These are phyloP conservation scores for rat (Rattus norvegicus) DNA, from an alignment of 2,113 vertebrate species.

Conservation along the genomic window DNA sequence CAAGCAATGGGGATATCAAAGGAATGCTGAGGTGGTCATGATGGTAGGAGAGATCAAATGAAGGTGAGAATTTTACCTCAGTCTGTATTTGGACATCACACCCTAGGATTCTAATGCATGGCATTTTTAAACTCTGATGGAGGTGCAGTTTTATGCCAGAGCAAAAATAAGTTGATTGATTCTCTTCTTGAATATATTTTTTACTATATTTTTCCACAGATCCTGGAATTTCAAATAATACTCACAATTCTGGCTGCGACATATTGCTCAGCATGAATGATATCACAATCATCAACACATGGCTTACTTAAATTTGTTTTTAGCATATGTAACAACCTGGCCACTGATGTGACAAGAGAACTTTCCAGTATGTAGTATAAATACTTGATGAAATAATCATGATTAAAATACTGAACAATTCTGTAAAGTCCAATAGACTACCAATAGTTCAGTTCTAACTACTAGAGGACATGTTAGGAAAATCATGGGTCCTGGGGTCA, in stretches of 20 bases:
- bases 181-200: not conserved
- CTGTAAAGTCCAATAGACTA: not conserved
- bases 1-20: not conserved
- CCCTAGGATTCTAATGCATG: not conserved
- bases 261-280: not conserved
- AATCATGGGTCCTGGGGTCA: not conserved
- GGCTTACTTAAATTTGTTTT: not conserved
- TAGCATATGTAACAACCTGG: not conserved
- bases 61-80: not conserved
- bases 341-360: not conserved
- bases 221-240: not conserved
- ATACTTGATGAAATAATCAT: not conserved
- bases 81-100: not conserved
- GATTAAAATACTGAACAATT: not conserved
- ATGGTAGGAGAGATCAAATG: not conserved
- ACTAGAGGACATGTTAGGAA: not conserved
- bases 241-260: not conserved
- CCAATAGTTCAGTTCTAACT: not conserved
- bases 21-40: not conserved
- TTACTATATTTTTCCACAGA: not conserved
- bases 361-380: not conserved
- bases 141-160: not conserved
- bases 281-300: not conserved
- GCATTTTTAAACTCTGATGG: not conserved
- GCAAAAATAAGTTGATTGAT: not conserved